Conservation (phyloP, 2,888 invertebrate genomes). For the Drosophila parthenogenetica region DNA sequence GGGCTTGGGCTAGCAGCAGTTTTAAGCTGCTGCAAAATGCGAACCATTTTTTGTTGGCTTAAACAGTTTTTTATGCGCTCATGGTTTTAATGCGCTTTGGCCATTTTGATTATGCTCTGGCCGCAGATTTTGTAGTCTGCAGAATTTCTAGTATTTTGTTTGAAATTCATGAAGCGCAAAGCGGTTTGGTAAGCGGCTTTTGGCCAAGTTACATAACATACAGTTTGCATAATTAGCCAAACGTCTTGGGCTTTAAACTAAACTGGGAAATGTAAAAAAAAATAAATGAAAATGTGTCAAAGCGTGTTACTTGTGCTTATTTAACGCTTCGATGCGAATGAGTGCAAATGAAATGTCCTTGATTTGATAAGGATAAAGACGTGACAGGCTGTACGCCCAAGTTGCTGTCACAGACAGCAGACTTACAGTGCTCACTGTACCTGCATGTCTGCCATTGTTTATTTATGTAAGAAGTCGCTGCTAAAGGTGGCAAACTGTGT, state of each 20-base stretch:
- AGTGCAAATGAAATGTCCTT: slow-evolving; percentile 55
- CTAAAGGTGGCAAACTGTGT: not conserved
- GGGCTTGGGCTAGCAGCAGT: slow-evolving; percentile 24
- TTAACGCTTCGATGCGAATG: slow-evolving; percentile 70
- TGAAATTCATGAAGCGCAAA: slow-evolving; percentile 66
- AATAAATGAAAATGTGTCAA: slow-evolving; percentile 27
- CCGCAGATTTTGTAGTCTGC: slow-evolving; percentile 4
- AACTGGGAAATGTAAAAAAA: too few species aligned
- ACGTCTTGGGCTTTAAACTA: too few species aligned
- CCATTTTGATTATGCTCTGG: slow-evolving; percentile 69
- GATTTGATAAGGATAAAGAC: slow-evolving; percentile 67
- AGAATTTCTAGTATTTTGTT: slow-evolving; percentile 12
- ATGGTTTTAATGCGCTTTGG: slow-evolving; percentile 76
- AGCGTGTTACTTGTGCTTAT: slow-evolving; percentile 31
- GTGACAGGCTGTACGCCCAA: slow-evolving; percentile 46
- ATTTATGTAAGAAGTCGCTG: slow-evolving; percentile 53
- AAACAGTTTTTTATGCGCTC: slow-evolving; percentile 71
- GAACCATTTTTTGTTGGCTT: slow-evolving; percentile 50
- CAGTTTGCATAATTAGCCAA: slow-evolving; percentile 58
- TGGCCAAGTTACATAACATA: slow-evolving; percentile 38
- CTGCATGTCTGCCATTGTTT: slow-evolving; percentile 56
- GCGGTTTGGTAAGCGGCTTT: slow-evolving; percentile 58
- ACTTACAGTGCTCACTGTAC: slow-evolving; percentile 27
- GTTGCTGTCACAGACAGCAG: slow-evolving; percentile 39
- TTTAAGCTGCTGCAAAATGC: slow-evolving; percentile 47